These are phyloP conservation scores for Heliconius hewitsoni DNA, from an alignment of 1,140 invertebrate species.

Conservation along the genomic window DNA sequence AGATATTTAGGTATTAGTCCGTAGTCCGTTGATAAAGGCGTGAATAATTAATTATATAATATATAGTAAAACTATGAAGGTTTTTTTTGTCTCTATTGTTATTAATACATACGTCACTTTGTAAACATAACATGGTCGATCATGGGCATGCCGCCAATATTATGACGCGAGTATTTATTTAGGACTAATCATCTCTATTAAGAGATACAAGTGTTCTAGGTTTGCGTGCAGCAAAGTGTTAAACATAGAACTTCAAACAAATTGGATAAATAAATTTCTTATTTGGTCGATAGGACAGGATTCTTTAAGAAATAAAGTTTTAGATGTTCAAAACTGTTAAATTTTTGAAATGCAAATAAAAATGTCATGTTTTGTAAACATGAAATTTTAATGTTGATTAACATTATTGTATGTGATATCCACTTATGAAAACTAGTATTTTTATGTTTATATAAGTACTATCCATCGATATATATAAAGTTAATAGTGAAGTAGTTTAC, in stretches of 20 bases:
- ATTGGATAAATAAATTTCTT: background rate
- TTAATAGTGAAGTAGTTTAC: background rate
- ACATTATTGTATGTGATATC: too few relatives aligned
- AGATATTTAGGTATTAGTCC: background rate
- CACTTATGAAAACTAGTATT: too few relatives aligned
- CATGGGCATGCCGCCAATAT: slow-evolving; percentile 45
- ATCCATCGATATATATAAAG: too few relatives aligned
- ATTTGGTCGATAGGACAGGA: background rate
- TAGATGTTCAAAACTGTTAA: too few relatives aligned
- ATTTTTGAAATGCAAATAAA: too few relatives aligned
- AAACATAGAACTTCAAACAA: background rate
- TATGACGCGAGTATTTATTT: slow-evolving; percentile 48
- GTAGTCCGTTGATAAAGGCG: background rate
- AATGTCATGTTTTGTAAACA: too few relatives aligned
- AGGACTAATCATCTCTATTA: slow-evolving; percentile 37
- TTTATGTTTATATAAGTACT: too few relatives aligned
- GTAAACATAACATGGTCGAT: slow-evolving; percentile 33
- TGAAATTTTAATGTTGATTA: too few relatives aligned
- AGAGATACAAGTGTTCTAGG: slow-evolving; percentile 25
- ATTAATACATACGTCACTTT: slow-evolving; percentile 29
- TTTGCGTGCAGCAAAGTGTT: background rate
- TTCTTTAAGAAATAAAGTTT: too few relatives aligned
- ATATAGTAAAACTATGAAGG: background rate
- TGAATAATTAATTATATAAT: too few relatives aligned
- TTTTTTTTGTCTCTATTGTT: slow-evolving; percentile 24